These are phyloP conservation scores for Enchytraeus crypticus DNA, from an alignment of 2,888 invertebrate species.

Conservation along the genomic window DNA sequence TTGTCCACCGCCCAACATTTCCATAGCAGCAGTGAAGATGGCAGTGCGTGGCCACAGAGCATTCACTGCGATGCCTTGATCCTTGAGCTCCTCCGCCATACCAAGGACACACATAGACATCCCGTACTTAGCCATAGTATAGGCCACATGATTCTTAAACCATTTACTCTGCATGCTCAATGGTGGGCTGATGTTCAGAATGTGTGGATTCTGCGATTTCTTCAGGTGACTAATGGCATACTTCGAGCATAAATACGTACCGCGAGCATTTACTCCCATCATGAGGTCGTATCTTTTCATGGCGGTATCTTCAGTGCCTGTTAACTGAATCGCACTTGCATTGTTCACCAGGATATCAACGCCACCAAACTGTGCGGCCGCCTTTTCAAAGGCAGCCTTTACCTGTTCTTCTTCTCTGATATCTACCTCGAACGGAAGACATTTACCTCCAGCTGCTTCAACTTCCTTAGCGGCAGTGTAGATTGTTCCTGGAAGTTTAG, in stretches of 20 bases:
- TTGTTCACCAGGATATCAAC: constrained; percentile 89
- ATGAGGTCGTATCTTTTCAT: constrained; percentile 96
- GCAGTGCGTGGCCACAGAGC: constrained; percentile 92
- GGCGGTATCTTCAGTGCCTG: constrained; percentile 67
- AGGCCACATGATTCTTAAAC: constrained; percentile 84
- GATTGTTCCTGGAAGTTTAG: constrained; percentile 83
- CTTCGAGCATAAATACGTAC: constrained; percentile 90
- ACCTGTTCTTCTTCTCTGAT: constrained; percentile 71
- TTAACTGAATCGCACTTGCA: constrained; percentile 75
- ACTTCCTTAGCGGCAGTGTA: constrained; percentile 84
- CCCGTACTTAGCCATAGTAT: constrained; percentile 96
- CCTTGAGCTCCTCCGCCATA: constrained; percentile 85
- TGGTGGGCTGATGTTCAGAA: constrained; percentile 89
- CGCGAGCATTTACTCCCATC: constrained; percentile 86
- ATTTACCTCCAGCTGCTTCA: constrained; percentile 75
- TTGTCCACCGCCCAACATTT: constrained; percentile 55
- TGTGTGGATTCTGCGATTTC: constrained; percentile 81
- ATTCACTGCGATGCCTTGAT: constrained; percentile 78
- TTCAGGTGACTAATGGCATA: constrained; percentile 75
- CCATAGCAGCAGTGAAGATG: constrained; percentile 79
- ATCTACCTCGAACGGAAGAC: constrained; percentile 77
- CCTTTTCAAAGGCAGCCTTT: constrained; percentile 49
- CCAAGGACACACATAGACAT: constrained; percentile 98
- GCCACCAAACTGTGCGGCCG: constrained; percentile 79
- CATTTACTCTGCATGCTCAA: constrained; percentile 77